Evolutionary conservation across 2,113 vertebrate species (phyloP).

Genomic region (Indicator indicator): DNA sequence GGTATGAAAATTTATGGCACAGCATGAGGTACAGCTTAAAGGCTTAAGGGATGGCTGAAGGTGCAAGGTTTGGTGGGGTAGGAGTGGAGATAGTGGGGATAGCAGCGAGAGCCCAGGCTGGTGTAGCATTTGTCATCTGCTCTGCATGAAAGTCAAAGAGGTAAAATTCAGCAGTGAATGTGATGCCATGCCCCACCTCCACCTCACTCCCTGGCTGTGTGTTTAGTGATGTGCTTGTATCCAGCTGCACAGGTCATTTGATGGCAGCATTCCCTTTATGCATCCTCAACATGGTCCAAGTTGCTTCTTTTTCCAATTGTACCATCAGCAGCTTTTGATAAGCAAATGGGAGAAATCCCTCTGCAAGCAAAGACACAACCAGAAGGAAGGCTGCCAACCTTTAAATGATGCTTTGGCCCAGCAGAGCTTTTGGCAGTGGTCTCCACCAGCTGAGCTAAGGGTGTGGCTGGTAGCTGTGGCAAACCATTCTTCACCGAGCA

Average conservation of each 20-base stretch:
- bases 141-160: neutral
- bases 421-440: neutral
- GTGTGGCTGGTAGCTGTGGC: neutral
- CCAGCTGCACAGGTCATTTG: neutral
- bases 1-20: neutral
- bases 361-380: neutral
- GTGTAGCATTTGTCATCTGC: neutral
- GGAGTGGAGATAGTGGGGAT: neutral
- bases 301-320: neutral
- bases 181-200: rapidly evolving
- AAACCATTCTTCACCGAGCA: neutral
- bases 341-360: neutral
- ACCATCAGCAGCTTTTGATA: neutral
- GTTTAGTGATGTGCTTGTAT: neutral
- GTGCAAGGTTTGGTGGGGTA: neutral
- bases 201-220: neutral
- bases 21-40: conserved; percentile 17
- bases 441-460: neutral
- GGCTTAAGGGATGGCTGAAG: neutral
- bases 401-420: neutral
- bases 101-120: neutral
- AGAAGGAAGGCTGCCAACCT: neutral
- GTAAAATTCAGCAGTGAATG: neutral
- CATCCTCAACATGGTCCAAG: neutral
- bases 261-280: neutral